phyloP scores from a whole-genome alignment of 2,797 vertebrate species.

The Phrynocephalus guinanensis region DNA sequence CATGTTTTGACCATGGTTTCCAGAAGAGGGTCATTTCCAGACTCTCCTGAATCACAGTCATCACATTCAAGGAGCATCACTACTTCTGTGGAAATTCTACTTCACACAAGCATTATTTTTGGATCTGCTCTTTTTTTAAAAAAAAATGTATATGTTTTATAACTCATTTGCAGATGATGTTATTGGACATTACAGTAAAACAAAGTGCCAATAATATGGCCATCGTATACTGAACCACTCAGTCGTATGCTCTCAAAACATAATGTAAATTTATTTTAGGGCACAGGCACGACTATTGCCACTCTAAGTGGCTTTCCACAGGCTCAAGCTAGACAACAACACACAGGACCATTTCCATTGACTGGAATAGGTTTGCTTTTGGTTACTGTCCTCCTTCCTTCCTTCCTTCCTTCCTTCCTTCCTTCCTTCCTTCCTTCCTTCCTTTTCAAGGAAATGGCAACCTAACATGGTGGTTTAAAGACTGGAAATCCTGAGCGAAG shows the following conservation, averaged over 20 bases:
- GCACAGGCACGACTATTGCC: background rate
- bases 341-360: background rate
- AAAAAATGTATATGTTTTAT: background rate
- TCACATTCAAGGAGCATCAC: too few relatives aligned
- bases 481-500: background rate
- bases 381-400: background rate
- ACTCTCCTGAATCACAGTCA: too few relatives aligned
- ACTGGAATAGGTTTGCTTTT: background rate
- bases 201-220: too few relatives aligned
- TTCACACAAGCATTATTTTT: too few relatives aligned
- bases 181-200: too few relatives aligned
- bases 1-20: too few relatives aligned
- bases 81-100: too few relatives aligned
- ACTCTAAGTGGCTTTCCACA: background rate
- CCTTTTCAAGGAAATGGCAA: background rate
- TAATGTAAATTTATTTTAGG: background rate
- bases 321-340: background rate
- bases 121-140: too few relatives aligned
- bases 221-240: too few relatives aligned
- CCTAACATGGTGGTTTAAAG: background rate
- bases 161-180: background rate
- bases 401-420: background rate
- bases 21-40: too few relatives aligned
- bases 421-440: too few relatives aligned
- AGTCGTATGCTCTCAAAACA: background rate